Evolutionary conservation across 2,113 vertebrate species (phyloP), one percentile per base, ranked within the genome.

Genomic region (Sturnus vulgaris): DNA sequence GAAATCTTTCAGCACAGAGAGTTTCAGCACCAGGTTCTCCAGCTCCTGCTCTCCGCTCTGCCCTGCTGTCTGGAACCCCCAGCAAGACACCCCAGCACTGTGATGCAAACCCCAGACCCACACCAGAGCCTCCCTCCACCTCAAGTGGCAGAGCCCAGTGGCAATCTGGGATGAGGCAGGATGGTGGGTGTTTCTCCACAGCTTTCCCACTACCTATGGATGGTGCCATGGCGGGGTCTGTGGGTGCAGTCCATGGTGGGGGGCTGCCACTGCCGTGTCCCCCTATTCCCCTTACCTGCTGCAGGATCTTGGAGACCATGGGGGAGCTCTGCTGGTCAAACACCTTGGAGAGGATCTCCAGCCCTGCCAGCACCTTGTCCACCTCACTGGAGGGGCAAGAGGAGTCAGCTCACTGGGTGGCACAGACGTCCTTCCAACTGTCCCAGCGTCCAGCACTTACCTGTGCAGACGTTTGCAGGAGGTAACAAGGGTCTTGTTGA

Each of bases 291-390:
- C 89, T 68, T 90, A 99, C 99, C 99, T 99, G 99, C 91, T 99
- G 99, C 93, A 99, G 98, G 97, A 99, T 98, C 90, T 99, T 99
- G 71, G 99, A 98, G 65, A 99, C 98, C 98, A 98, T 98, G 68
- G 99, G 98, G 1, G 99, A 98, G 92, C 99, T 99, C 96, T 99
- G 99, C 97, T 99, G 99, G 97, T 99, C 99, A 66, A 99, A 99
- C 33, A 99, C 99, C 96, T 99, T 99, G 35, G 99, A 99, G 72
- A 99, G 97, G 93, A 99, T 99, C 97, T 99, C 99, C 89, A 99
- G 97, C 50, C 99, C 99, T 1, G 98, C 98, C 82, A 99, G 92
- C 55, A 99, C 99, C 78, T 99, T 99, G 97, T 99, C 99, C 95
- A 99, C 99, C 95, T 99, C 99, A 39, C 99, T 99, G 86, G 14